Evolutionary conservation across 2,797 vertebrate species (phyloP), one percentile per base, ranked within the genome.

Genomic region (Diplodus puntazzo): DNA sequence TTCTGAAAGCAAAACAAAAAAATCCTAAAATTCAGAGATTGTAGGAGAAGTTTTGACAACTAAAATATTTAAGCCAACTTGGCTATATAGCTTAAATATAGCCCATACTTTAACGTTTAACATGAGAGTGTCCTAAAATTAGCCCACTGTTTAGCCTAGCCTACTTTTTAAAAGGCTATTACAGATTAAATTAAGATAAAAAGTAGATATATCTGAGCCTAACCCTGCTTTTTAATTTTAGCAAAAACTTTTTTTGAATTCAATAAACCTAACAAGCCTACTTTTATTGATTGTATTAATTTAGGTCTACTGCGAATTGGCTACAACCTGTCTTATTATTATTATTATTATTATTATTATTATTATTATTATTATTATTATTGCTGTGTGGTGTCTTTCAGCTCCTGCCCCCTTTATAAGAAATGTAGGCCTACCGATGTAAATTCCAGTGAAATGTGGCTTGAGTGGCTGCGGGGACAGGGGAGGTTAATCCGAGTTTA

Each of bases 401-500:
- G 72, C 73, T 70, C 62, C 70, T 88, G 80, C 80, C 83, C 86
- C 68, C 65, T 87, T 72, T 79, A 86, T 90, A 82, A 70, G 84
- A 96, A 96, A 96, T 82, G 78, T 76, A 84, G 89, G 91, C 91
- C 92, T 87, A 93, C 91, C 95, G 94, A 95, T 96, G 96, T 96
- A 97, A 96, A 97, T 96, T 96, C 95, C 95, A 92, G 94, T 94
- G 95, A 95, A 96, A 96, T 96, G 95, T 95, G 91, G 88, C 95
- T 96, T 92, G 95, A 94, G 95, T 94, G 94, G 88, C 89, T 92
- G 92, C 87, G 91, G 94, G 94, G 92, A 95, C 93, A 95, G 94
- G 94, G 96, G 96, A 96, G 96, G 97, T 98, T 99, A 98, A 98
- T 99, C 97, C 97, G 92, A 97, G 97, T 98, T 99, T 99, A 98